phyloP scores from a whole-genome alignment of 2,888 invertebrate species.

The Megamerina dolium region DNA sequence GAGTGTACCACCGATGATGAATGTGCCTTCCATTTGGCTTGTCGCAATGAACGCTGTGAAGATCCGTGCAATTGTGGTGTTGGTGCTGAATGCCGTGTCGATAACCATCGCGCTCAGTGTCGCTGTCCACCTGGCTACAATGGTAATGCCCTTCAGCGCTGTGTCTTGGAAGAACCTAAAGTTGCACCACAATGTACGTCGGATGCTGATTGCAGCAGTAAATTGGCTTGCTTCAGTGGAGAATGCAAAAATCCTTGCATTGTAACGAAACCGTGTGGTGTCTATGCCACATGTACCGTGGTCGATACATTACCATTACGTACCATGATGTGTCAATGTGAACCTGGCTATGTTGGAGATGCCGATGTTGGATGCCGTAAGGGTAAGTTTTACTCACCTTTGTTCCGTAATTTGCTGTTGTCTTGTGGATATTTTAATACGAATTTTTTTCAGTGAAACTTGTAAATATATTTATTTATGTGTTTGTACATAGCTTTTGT shows the following conservation, averaged over 20 bases:
- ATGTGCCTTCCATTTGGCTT: conserved; percentile 73
- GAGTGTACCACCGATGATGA: conserved; percentile 72
- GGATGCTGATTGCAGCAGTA: conserved; percentile 81
- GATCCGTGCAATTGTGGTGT: conserved; percentile 82
- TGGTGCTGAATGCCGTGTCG: conserved; percentile 69
- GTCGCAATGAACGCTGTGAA: conserved; percentile 69
- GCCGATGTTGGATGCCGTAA: conserved; percentile 76
- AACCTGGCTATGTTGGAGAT: conserved; percentile 76
- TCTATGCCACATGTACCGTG: conserved; percentile 75
- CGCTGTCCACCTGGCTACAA: conserved; percentile 75
- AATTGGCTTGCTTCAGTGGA: conserved; percentile 74
- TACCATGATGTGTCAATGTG: conserved; percentile 82
- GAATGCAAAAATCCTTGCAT: conserved; percentile 75
- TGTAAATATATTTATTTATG: background rate
- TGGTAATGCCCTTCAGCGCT: conserved; percentile 69
- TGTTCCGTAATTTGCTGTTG: background rate
- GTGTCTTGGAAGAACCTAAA: conserved; percentile 54
- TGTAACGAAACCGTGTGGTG: conserved; percentile 71
- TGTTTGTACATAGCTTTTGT: background rate
- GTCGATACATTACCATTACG: conserved; percentile 80
- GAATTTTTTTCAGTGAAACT: background rate
- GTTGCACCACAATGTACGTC: conserved; percentile 62
- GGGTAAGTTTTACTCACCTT: conserved; percentile 53
- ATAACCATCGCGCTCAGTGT: conserved; percentile 70
- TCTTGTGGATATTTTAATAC: background rate